Conservation (phyloP, 2,797 vertebrate genomes). For the Dendrocincla fuliginosa region DNA sequence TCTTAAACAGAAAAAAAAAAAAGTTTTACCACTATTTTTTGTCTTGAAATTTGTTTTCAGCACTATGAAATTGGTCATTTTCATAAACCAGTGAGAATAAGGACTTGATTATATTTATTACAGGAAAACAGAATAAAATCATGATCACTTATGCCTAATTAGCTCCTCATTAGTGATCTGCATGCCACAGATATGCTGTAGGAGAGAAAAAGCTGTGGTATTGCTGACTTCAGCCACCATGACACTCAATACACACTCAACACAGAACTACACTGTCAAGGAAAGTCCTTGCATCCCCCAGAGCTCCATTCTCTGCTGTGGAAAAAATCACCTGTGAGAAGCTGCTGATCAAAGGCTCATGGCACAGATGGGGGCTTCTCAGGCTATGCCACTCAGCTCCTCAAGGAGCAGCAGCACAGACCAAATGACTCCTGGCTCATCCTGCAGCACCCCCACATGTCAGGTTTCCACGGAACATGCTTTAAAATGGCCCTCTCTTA, state of each 20-base stretch:
- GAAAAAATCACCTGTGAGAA: not conserved
- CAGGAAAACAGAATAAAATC: slow-evolving; percentile 8
- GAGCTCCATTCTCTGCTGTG: not conserved
- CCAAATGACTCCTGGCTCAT: not conserved
- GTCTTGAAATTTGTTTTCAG: not conserved
- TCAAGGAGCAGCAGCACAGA: not conserved
- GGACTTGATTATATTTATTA: not conserved
- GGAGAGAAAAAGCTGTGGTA: not conserved
- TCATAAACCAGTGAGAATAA: not conserved
- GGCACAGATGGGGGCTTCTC: not conserved
- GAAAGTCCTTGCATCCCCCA: not conserved
- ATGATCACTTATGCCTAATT: not conserved
- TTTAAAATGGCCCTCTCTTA: not conserved
- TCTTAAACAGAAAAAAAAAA: not conserved
- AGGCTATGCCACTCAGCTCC: not conserved
- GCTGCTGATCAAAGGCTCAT: not conserved
- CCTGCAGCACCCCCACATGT: not conserved
- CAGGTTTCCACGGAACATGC: not conserved
- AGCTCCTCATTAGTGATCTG: not conserved
- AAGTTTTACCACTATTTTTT: not conserved
- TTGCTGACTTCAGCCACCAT: not conserved
- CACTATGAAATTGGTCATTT: not conserved
- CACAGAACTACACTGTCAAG: not conserved
- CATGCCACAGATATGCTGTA: not conserved
- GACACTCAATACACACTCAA: not conserved